Percentiles rank a stretch among this genome's conserved stretches.
phyloP scores from a whole-genome alignment of 2,797 vertebrate species.

The Tympanoctomys barrerae region DNA sequence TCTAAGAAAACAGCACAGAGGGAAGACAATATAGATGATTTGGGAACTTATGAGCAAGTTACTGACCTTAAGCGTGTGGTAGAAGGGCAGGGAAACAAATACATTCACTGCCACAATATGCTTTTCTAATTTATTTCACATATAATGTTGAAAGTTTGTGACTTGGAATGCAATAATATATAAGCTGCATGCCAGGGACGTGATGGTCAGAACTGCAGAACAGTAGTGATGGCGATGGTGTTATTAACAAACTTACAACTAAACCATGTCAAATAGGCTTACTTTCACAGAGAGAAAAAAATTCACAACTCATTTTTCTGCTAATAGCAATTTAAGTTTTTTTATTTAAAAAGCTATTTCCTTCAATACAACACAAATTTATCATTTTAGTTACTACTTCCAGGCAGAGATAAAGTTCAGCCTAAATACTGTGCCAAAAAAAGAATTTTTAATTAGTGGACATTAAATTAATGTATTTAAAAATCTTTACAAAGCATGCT shows the following conservation, averaged over 20 bases:
- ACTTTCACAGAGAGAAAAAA: background rate
- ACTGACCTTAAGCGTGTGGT: background rate
- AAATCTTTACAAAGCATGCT: constrained; percentile 14
- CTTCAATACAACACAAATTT: background rate
- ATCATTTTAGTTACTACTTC: background rate
- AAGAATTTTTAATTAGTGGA: background rate
- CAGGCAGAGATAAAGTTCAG: background rate
- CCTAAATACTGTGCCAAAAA: background rate
- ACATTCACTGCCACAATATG: background rate
- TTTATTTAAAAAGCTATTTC: background rate
- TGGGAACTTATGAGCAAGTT: background rate
- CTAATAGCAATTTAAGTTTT: background rate
- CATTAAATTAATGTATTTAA: background rate
- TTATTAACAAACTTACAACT: background rate
- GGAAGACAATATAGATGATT: background rate
- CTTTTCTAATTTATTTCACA: background rate
- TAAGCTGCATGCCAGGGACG: background rate
- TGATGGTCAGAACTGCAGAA: background rate
- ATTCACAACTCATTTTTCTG: background rate
- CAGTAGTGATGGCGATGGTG: background rate
- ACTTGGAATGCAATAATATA: background rate
- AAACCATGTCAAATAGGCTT: background rate
- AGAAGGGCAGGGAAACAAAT: background rate
- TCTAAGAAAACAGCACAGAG: background rate
- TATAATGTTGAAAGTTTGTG: background rate